These are phyloP conservation scores for Zaprionus ornatus DNA, from an alignment of 1,140 invertebrate genomes.

Conservation along the genomic window DNA sequence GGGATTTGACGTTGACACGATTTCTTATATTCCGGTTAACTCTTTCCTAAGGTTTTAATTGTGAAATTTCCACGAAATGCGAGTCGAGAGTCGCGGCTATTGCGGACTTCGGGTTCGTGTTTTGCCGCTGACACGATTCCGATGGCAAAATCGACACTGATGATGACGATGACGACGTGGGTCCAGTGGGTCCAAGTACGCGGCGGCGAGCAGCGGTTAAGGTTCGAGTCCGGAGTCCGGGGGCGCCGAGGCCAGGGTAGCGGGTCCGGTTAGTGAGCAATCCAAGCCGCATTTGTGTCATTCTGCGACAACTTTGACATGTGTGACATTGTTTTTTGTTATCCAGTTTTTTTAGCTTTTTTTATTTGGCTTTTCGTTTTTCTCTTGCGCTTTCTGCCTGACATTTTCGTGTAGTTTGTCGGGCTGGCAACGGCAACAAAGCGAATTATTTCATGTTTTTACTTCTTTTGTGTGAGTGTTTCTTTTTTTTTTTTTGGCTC, in stretches of 20 bases:
- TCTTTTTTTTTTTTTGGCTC: constrained; percentile 46
- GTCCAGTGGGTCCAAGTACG: constrained; percentile 37
- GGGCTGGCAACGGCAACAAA: constrained; percentile 61
- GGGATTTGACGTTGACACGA: constrained; percentile 53
- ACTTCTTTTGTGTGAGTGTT: constrained; percentile 15
- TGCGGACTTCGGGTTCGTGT: constrained; percentile 59
- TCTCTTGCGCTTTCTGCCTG: constrained; percentile 23
- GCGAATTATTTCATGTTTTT: constrained; percentile 69
- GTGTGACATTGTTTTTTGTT: constrained; percentile 78
- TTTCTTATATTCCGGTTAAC: constrained; percentile 76
- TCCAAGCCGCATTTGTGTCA: constrained; percentile 80
- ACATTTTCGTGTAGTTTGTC: constrained; percentile 76
- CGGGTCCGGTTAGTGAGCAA: constrained; percentile 66
- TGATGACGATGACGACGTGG: constrained; percentile 22
- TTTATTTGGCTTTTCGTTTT: constrained; percentile 29
- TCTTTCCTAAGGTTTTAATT: constrained; percentile 78
- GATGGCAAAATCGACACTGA: constrained; percentile 17
- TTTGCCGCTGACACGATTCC: constrained; percentile 73
- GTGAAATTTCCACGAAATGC: constrained; percentile 81
- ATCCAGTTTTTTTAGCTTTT: constrained; percentile 4
- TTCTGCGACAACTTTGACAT: constrained; percentile 82
- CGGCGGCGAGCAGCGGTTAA: neutral
- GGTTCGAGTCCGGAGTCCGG: constrained; percentile 22
- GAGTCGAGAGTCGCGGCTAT: constrained; percentile 60
- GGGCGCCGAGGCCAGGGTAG: constrained; percentile 44